phyloP scores from a whole-genome alignment of 1,140 invertebrate genomes.

The Calliphora vicina region DNA sequence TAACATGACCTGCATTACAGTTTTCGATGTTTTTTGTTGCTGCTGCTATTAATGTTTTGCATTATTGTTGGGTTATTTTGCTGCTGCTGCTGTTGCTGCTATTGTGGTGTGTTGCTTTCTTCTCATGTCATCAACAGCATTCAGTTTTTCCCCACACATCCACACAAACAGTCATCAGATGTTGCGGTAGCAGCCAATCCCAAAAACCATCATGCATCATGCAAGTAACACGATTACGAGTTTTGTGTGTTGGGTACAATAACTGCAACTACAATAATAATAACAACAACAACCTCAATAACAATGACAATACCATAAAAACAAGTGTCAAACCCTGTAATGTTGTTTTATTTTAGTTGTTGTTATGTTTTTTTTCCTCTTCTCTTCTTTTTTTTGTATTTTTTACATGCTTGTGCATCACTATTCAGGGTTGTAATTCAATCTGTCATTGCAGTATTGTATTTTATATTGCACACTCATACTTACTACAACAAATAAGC shows the following conservation, averaged over 20 bases:
- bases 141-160: not conserved
- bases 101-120: constrained; percentile 9
- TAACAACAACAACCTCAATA: not conserved
- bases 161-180: not conserved
- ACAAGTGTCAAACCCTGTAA: not conserved
- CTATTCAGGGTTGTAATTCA: constrained; percentile 1
- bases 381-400: not conserved
- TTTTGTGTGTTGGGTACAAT: not conserved
- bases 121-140: constrained; percentile 15
- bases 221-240: not conserved
- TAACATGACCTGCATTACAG: constrained; percentile 33
- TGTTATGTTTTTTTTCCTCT: not conserved
- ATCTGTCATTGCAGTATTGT: constrained; percentile 8
- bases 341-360: not conserved
- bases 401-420: not conserved
- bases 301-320: not conserved
- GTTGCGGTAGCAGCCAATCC: constrained; percentile 7
- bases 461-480: not conserved
- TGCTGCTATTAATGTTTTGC: not conserved
- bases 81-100: not conserved
- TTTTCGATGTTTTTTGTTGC: not conserved
- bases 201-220: not conserved
- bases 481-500: not conserved
- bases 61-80: not conserved
- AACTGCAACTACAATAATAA: not conserved